A percentile compares a stretch with the other conserved stretches of the same genome.
These are phyloP conservation scores for Hypomecis atomaria DNA, from an alignment of 2,888 invertebrate species.

Conservation along the genomic window DNA sequence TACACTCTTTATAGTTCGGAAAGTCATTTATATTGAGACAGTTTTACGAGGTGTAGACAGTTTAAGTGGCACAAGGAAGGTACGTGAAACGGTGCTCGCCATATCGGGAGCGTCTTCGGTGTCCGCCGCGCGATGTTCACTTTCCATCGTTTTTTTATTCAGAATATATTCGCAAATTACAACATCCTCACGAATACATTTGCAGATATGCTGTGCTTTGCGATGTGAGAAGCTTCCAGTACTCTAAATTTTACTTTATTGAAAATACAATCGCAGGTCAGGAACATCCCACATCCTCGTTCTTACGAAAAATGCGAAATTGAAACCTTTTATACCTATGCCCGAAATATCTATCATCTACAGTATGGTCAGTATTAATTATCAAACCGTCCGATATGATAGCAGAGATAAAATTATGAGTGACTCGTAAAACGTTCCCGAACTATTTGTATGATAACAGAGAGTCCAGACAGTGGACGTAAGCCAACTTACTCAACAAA, in stretches of 20 bases:
- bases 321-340: too few species aligned
- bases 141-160: constrained; percentile 19
- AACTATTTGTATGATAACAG: constrained; percentile 63
- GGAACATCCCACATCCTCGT: too few species aligned
- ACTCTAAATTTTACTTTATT: too few species aligned
- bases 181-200: too few species aligned
- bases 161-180: too few species aligned
- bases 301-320: too few species aligned
- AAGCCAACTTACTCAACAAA: constrained; percentile 78
- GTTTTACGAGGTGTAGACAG: constrained; percentile 76
- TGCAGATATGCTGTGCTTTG: too few species aligned
- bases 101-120: constrained; percentile 52
- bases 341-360: too few species aligned
- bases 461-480: constrained; percentile 70
- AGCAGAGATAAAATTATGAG: constrained; percentile 40
- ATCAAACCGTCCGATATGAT: too few species aligned
- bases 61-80: constrained; percentile 63
- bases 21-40: constrained; percentile 66
- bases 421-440: constrained; percentile 47
- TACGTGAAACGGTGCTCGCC: constrained; percentile 56
- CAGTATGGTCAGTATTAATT: too few species aligned
- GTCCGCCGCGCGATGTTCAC: constrained; percentile 42
- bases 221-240: too few species aligned
- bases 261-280: too few species aligned
- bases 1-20: constrained; percentile 66